These are phyloP conservation scores for Rhingia rostrata DNA, from an alignment of 2,888 invertebrate genomes.

Conservation along the genomic window DNA sequence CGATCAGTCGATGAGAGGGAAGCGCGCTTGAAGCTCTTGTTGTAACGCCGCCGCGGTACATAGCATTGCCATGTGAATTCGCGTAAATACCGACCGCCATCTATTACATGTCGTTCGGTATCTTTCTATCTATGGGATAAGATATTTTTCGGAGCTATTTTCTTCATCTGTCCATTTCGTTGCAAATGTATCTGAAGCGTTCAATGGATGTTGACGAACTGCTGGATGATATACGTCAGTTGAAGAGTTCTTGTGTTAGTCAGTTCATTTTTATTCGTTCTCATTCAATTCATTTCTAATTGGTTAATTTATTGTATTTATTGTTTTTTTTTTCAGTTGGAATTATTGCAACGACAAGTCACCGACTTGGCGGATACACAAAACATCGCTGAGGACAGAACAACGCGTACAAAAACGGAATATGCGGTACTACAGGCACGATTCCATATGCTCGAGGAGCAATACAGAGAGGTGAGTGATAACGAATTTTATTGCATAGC, in stretches of 20 bases:
- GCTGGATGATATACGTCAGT: conserved; percentile 80
- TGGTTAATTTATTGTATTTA: conserved; percentile 46
- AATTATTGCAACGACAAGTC: conserved; percentile 96
- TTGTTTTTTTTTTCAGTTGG: conserved; percentile 87
- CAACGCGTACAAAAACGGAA: conserved; percentile 94
- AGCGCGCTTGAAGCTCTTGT: conserved; percentile 37
- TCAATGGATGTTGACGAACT: conserved; percentile 82
- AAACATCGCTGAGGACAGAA: conserved; percentile 93
- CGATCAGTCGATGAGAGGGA: conserved; percentile 65
- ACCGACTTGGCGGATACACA: conserved; percentile 94
- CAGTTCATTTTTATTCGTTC: conserved; percentile 10
- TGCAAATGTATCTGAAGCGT: conserved; percentile 82
- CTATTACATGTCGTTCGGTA: conserved; percentile 11
- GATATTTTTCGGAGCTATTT: conserved; percentile 17
- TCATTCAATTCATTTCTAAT: conserved; percentile 30
- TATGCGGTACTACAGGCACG: conserved; percentile 95
- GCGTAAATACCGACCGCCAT: conserved; percentile 31
- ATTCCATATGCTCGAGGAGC: conserved; percentile 95
- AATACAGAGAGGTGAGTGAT: conserved; percentile 85
- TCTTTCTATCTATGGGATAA: conserved; percentile 6
- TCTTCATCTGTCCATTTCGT: not conserved
- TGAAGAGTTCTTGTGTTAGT: conserved; percentile 82
- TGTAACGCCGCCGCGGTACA: conserved; percentile 37
- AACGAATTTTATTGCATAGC: conserved; percentile 17
- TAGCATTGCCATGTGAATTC: conserved; percentile 59